These are phyloP conservation scores for Phalacrocorax brasilianus DNA, from an alignment of 2,113 vertebrate species.

Conservation along the genomic window DNA sequence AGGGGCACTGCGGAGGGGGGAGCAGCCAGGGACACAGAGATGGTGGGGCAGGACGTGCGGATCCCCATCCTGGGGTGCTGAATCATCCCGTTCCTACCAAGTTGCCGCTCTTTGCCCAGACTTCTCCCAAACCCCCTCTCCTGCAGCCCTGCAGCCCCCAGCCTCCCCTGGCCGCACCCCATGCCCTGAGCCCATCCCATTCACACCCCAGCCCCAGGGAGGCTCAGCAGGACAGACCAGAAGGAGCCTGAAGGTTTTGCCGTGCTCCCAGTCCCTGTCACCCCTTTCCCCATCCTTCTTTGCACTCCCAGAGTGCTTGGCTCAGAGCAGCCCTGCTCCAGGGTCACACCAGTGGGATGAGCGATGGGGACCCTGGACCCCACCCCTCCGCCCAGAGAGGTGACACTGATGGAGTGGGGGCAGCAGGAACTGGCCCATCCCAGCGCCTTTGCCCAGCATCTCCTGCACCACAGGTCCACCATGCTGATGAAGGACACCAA, in stretches of 20 bases:
- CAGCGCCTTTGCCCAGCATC: background rate
- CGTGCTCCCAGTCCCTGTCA: rapidly evolving
- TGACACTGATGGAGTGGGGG: background rate
- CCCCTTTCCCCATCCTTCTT: background rate
- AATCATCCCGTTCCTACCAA: background rate
- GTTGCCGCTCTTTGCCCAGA: background rate
- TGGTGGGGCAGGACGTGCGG: background rate
- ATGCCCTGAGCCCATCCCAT: background rate
- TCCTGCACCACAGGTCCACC: background rate
- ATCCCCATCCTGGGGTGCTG: background rate
- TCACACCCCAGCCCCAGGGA: background rate
- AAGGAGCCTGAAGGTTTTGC: background rate
- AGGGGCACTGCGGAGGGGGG: background rate
- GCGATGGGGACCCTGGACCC: background rate
- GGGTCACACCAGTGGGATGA: background rate
- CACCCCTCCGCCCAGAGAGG: background rate
- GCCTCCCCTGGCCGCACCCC: background rate
- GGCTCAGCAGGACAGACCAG: background rate
- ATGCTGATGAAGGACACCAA: background rate
- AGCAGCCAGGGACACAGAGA: background rate
- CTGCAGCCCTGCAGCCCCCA: background rate
- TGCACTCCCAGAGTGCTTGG: background rate
- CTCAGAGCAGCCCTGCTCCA: background rate
- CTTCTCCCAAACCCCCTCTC: background rate
- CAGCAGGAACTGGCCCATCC: background rate